Evolutionary conservation across 64 coral and sea anemone species (phyloP), one percentile per base, ranked within the genome.

Genomic region (Stichodactyla helianthus): DNA sequence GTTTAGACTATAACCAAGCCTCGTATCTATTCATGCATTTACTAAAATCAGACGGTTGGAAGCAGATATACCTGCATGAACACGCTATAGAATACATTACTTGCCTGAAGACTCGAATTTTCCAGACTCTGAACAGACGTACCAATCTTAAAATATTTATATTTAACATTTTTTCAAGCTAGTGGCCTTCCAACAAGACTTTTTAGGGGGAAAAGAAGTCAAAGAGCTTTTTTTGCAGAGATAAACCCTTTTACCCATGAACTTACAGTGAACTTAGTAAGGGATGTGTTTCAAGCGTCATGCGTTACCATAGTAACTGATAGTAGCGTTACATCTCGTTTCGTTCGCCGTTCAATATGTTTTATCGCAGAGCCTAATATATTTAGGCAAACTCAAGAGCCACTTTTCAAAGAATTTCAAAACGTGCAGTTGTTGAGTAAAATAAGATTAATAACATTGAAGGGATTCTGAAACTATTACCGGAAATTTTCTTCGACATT

Each of bases 401-500:
- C 62, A 65, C 62, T 65, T 74, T 74, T 74, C 25, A 74, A 74
- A 74, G 68, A 74, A 27, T 31, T 19, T 74, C 12, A 74, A 27
- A 23, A 27, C 9, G n/a, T 31, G 25, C 26, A 31, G 10, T 74
- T 74, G 10, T 31, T 74, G n/a, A 31, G 27, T 74, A 74, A 74
- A 74, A 74, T 74, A 25, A 31, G 68, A 74, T 74, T 74, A 74
- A 74, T 74, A 74, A 74, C 25, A 35, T 11, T 74, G 22, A 74
- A 65, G 23, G 68, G 68, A 31, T 74, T 74, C 68, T 31, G 68
- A 74, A 74, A 74, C 68, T 27, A 74, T 74, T 26, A 31, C 68
- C 68, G 68, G 68, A 74, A 26, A 74, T 74, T 74, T 74, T 74
- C 22, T 31, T 74, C 31, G 68, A 74, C 68, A 74, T 74, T 74